phyloP scores from a whole-genome alignment of 2,797 vertebrate species.

The Octomys mimax region DNA sequence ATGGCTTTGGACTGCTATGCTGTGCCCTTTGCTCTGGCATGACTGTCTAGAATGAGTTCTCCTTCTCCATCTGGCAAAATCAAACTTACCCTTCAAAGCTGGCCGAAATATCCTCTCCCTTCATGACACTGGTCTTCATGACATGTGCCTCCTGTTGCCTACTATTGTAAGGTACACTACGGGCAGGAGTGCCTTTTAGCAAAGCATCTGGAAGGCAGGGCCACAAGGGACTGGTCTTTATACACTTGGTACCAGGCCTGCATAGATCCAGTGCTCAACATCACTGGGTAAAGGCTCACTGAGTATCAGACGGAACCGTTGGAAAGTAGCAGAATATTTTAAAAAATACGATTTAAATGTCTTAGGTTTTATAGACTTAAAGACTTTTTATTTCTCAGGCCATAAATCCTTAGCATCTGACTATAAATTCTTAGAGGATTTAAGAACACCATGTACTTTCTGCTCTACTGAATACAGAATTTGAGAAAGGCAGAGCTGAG shows the following conservation, averaged over 20 bases:
- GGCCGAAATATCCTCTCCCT: not conserved
- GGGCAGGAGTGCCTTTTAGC: not conserved
- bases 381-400: constrained; percentile 70
- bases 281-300: not conserved
- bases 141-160: not conserved
- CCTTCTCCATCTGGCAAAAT: not conserved
- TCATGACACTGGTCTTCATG: not conserved
- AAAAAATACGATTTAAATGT: constrained; percentile 49
- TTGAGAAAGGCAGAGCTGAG: constrained; percentile 62
- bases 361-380: constrained; percentile 75
- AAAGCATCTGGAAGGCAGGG: not conserved
- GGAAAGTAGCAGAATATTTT: constrained; percentile 17
- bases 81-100: not conserved
- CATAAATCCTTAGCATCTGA: constrained; percentile 81
- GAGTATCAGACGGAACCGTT: constrained; percentile 17
- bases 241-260: not conserved
- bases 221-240: not conserved
- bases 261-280: not conserved
- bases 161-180: not conserved
- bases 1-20: not conserved
- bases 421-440: constrained; percentile 82
- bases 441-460: constrained; percentile 78
- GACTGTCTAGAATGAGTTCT: not conserved
- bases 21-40: not conserved
- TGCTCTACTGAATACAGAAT: constrained; percentile 75